Evolutionary conservation across 2,113 vertebrate species (phyloP).

Genomic region (Colius striatus): DNA sequence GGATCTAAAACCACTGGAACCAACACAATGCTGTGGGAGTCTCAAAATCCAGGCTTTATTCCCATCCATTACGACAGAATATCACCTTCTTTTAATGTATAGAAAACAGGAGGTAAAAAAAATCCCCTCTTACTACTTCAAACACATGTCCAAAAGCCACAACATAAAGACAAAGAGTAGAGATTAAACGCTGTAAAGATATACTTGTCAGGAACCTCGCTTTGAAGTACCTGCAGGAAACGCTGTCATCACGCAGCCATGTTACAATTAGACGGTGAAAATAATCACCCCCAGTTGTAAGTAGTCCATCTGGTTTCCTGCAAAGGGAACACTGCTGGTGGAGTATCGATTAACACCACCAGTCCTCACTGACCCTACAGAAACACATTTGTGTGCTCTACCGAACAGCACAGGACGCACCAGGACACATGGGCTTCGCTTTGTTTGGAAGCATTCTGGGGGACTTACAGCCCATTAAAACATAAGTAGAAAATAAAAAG

Average conservation of each 20-base stretch:
- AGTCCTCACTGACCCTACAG: slow-evolving; percentile 32
- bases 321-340: slow-evolving; percentile 46
- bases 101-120: neutral
- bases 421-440: neutral
- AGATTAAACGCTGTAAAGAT: slow-evolving; percentile 30
- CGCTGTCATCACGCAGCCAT: slow-evolving; percentile 62
- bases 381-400: slow-evolving; percentile 41
- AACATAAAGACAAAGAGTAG: slow-evolving; percentile 33
- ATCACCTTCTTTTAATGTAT: neutral
- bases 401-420: neutral
- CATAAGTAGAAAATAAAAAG: neutral
- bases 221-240: slow-evolving; percentile 66
- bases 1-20: neutral
- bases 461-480: neutral
- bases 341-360: slow-evolving; percentile 39
- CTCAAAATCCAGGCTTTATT: neutral
- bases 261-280: slow-evolving; percentile 65
- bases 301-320: slow-evolving; percentile 53
- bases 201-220: slow-evolving; percentile 16
- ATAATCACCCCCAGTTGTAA: slow-evolving; percentile 55
- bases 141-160: slow-evolving; percentile 52
- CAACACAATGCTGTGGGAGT: neutral
- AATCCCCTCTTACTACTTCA: neutral
- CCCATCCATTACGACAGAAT: neutral
- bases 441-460: neutral